Evolutionary conservation across 2,113 vertebrate genomes (phyloP).

Genomic region (Corvus moneduloides): DNA sequence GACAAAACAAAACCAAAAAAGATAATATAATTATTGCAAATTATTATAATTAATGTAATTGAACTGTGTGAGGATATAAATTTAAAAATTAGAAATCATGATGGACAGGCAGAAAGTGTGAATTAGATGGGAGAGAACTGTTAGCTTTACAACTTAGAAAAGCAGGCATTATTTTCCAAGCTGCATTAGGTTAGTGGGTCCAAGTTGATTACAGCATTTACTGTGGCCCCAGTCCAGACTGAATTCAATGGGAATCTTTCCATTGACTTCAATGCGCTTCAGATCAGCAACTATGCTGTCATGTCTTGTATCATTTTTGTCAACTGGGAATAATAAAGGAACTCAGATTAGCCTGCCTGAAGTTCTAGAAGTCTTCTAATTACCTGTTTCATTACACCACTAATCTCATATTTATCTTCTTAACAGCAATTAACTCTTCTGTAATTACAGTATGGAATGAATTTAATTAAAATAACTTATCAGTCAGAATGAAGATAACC

Average conservation of each 20-base stretch:
- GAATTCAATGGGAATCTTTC: not conserved
- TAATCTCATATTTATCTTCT: not conserved
- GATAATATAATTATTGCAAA: not conserved
- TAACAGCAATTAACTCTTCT: not conserved
- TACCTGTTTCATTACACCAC: not conserved
- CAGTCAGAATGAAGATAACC: not conserved
- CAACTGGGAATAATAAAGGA: not conserved
- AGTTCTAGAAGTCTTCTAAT: not conserved
- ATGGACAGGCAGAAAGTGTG: not conserved
- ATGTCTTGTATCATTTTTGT: not conserved
- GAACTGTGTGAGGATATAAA: not conserved
- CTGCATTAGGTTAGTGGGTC: not conserved
- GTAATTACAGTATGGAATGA: not conserved
- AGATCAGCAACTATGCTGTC: not conserved
- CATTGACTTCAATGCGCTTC: not conserved
- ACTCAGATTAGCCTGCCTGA: not conserved
- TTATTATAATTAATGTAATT: not conserved
- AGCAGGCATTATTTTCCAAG: not conserved
- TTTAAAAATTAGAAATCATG: not conserved
- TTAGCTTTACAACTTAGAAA: not conserved
- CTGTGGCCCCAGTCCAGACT: not conserved
- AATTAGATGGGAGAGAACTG: not conserved
- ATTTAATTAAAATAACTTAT: not conserved
- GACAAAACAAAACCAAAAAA: not conserved
- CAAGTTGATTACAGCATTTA: not conserved